Evolutionary conservation across 2,113 vertebrate genomes (phyloP).

Genomic region (Leucosticte australis): DNA sequence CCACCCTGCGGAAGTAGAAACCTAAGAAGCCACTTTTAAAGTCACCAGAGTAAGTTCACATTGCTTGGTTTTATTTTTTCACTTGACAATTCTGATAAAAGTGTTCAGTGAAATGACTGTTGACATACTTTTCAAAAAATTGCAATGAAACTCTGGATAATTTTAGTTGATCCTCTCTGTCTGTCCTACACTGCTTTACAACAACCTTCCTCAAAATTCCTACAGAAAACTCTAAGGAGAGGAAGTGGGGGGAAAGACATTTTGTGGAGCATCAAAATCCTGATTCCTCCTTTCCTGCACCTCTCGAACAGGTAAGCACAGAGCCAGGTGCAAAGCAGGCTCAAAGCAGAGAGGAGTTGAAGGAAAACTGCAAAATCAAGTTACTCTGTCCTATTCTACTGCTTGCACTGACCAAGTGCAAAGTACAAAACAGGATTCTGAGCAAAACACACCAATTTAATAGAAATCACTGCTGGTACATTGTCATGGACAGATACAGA

Average conservation of each 20-base stretch:
- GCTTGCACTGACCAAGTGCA: not conserved
- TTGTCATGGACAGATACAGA: not conserved
- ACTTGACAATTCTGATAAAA: not conserved
- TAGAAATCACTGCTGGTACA: not conserved
- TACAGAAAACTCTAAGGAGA: not conserved
- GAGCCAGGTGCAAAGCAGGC: not conserved
- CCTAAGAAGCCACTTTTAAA: not conserved
- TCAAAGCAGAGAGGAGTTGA: not conserved
- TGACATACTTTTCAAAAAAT: not conserved
- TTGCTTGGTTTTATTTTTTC: not conserved
- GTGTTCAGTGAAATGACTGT: not conserved
- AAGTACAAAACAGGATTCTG: not conserved
- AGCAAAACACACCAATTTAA: not conserved
- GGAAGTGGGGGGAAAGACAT: not conserved
- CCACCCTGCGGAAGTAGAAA: not conserved
- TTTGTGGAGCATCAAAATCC: not conserved
- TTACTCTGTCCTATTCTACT: not conserved
- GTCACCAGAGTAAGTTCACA: not conserved
- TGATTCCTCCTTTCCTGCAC: not conserved
- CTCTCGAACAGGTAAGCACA: not conserved
- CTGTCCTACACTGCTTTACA: not conserved
- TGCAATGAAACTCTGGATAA: not conserved
- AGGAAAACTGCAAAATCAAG: not conserved
- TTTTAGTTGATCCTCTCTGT: not conserved
- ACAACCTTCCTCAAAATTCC: not conserved